Evolutionary conservation across 2,113 vertebrate genomes (phyloP).

Genomic region (Limanda limanda): DNA sequence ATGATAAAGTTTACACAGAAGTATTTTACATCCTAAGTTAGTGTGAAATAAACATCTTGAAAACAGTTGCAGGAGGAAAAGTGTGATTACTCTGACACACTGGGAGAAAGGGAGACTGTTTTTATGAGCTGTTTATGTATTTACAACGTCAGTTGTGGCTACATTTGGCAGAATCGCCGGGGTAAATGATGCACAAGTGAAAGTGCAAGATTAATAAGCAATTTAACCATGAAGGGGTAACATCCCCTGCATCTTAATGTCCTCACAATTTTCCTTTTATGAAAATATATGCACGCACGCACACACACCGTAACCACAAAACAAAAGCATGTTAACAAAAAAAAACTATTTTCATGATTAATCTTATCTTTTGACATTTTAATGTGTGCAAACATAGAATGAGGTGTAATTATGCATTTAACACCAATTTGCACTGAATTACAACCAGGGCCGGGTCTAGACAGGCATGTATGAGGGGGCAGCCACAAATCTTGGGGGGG

Average conservation of each 20-base stretch:
- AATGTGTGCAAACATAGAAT: slow-evolving; percentile 5
- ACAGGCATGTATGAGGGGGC: too few relatives aligned
- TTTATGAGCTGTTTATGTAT: slow-evolving; percentile 58
- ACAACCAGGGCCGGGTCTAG: too few relatives aligned
- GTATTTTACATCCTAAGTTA: slow-evolving; percentile 17
- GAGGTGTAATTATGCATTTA: neutral
- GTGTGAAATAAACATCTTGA: slow-evolving; percentile 33
- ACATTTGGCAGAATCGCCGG: slow-evolving; percentile 52
- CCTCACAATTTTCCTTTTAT: slow-evolving; percentile 11
- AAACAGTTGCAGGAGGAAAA: slow-evolving; percentile 19
- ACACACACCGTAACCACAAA: neutral
- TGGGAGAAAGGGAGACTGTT: slow-evolving; percentile 47
- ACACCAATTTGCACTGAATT: neutral
- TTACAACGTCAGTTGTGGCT: slow-evolving; percentile 43
- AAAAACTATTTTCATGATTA: neutral
- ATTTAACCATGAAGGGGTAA: slow-evolving; percentile 49
- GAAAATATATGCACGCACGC: slow-evolving; percentile 6
- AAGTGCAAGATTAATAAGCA: slow-evolving; percentile 71
- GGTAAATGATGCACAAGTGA: slow-evolving; percentile 67
- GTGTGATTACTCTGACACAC: slow-evolving; percentile 38
- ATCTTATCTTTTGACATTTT: slow-evolving; percentile 13
- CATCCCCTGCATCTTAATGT: slow-evolving; percentile 58
- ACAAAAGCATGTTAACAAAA: slow-evolving; percentile 18
- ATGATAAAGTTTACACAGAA: slow-evolving; percentile 14
- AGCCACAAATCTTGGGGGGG: too few relatives aligned